These are phyloP conservation scores for Agrilus planipennis DNA, from an alignment of 1,140 invertebrate genomes.

Conservation along the genomic window DNA sequence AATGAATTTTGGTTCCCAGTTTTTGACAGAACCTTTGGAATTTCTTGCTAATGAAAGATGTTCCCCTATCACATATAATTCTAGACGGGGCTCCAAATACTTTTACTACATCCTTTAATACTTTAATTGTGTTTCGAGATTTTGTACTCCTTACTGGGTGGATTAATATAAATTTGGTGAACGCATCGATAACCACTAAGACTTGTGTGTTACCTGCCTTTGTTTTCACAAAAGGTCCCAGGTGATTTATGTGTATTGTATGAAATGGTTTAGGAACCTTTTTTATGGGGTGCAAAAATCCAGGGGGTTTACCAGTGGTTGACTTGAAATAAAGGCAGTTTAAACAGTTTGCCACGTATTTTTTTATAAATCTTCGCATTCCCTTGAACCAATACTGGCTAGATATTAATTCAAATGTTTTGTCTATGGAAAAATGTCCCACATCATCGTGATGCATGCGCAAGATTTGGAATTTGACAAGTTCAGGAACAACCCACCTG, in stretches of 20 bases:
- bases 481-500: constrained; percentile 21
- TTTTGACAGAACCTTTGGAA: constrained; percentile 14
- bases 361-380: constrained; percentile 11
- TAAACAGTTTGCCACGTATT: constrained; percentile 10
- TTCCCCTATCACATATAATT: constrained; percentile 1
- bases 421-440: constrained; percentile 19
- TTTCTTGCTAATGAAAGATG: neutral
- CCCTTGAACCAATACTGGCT: constrained; percentile 15
- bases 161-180: neutral
- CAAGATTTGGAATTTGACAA: constrained; percentile 20
- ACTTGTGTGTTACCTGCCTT: neutral
- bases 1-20: constrained; percentile 10
- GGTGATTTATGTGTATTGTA: neutral
- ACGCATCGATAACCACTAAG: neutral
- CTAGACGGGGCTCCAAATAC: neutral
- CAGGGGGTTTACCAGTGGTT: neutral
- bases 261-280: neutral
- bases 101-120: constrained; percentile 1
- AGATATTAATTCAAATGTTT: constrained; percentile 13
- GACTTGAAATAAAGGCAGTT: constrained; percentile 9
- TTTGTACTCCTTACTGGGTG: neutral
- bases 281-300: constrained; percentile 7
- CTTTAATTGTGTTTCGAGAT: no score
- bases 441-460: constrained; percentile 27
- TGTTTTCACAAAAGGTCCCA: neutral